Evolutionary conservation across 2,113 vertebrate genomes (phyloP).

Genomic region (Triplophysa tibetana): DNA sequence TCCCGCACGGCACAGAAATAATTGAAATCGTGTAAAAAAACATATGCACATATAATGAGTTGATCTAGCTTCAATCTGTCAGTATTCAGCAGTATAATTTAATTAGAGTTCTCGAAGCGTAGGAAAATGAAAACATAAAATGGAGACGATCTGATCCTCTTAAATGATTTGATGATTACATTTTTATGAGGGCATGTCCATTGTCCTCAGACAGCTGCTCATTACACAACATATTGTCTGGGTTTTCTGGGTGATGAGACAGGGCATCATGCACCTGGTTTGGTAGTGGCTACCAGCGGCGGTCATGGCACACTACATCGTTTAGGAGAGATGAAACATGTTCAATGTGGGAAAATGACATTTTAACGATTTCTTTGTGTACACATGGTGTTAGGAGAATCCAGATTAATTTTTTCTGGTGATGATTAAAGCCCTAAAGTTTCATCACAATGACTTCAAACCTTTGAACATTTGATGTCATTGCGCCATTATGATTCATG

Average conservation of each 20-base stretch:
- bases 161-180: not conserved
- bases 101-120: not conserved
- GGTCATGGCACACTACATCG: too few species aligned
- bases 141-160: not conserved
- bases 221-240: too few species aligned
- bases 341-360: too few species aligned
- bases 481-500: too few species aligned
- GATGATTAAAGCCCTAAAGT: not conserved
- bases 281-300: too few species aligned
- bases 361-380: too few species aligned
- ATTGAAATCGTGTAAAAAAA: not conserved
- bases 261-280: too few species aligned
- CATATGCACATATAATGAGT: conserved; percentile 10
- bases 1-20: not conserved
- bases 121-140: not conserved
- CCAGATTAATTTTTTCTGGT: not conserved
- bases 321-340: too few species aligned
- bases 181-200: not conserved
- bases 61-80: not conserved
- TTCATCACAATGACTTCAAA: not conserved
- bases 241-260: too few species aligned
- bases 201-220: too few species aligned
- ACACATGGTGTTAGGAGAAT: too few species aligned
- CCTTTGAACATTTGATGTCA: not conserved
- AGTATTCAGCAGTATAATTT: not conserved